These are phyloP conservation scores for Calliphora vomitoria DNA, from an alignment of 2,888 invertebrate species.

Conservation along the genomic window DNA sequence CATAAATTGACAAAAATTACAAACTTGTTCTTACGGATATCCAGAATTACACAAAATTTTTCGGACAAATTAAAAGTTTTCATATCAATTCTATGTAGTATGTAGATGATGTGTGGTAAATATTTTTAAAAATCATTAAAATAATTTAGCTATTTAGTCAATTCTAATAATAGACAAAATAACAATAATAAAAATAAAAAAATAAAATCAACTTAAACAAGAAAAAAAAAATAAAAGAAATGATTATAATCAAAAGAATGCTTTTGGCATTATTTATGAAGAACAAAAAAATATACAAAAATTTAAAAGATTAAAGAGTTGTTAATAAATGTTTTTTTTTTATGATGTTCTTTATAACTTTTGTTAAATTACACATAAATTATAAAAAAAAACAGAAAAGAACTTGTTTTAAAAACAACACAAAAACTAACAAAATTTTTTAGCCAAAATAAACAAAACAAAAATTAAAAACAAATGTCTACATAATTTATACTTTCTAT, in stretches of 20 bases:
- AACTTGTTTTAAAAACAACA: conserved; percentile 9
- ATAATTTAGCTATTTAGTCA: conserved; percentile 33
- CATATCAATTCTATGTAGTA: no score
- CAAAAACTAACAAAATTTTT: background rate
- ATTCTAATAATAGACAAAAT: conserved; percentile 52
- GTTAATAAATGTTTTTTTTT: conserved; percentile 16
- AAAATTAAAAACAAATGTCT: background rate
- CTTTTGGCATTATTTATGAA: conserved; percentile 18
- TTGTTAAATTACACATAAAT: conserved; percentile 23
- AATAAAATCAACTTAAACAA: background rate
- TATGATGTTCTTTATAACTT: background rate
- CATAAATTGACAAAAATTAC: no score
- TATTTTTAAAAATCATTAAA: conserved; percentile 1
- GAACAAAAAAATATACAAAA: background rate
- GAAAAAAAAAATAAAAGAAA: background rate
- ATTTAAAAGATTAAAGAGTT: background rate
- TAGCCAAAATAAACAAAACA: background rate
- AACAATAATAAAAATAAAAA: background rate
- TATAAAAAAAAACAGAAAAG: conserved; percentile 13
- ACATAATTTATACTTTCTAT: conserved; percentile 17
- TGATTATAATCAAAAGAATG: conserved; percentile 17
- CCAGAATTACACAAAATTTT: background rate
- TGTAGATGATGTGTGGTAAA: no score
- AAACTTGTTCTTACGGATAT: background rate
- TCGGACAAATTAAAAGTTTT: no score